Evolutionary conservation across 2,888 invertebrate genomes (phyloP).

Genomic region (Notodonta dromedarius): DNA sequence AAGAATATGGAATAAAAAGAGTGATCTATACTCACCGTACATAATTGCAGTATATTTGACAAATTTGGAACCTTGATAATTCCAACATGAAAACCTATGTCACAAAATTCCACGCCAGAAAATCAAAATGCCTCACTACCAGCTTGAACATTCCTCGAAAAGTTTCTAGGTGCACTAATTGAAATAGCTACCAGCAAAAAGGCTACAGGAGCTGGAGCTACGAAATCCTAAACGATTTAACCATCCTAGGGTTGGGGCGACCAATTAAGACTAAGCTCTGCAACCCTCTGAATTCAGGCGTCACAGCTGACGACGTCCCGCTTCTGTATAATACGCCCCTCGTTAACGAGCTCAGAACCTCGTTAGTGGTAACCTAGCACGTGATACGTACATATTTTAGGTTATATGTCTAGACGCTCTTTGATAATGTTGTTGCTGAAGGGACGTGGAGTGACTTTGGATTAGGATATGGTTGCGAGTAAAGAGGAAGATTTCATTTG

Average conservation of each 20-base stretch:
- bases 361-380: slow-evolving; percentile 43
- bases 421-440: slow-evolving; percentile 6
- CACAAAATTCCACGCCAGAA: neutral
- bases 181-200: slow-evolving; percentile 9
- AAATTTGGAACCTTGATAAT: neutral
- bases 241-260: slow-evolving; percentile 1
- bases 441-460: neutral
- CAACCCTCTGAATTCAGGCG: slow-evolving; percentile 34
- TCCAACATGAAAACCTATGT: neutral
- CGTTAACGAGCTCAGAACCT: slow-evolving; percentile 47
- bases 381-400: slow-evolving; percentile 24
- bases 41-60: neutral
- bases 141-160: neutral
- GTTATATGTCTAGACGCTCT: slow-evolving; percentile 9
- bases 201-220: slow-evolving; percentile 8
- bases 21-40: no score
- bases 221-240: no score
- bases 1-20: no score
- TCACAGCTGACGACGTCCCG: slow-evolving; percentile 36
- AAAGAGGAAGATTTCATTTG: no score
- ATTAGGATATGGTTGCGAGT: neutral
- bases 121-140: neutral
- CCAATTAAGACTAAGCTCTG: slow-evolving; percentile 42
- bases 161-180: slow-evolving; percentile 4
- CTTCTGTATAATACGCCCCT: slow-evolving; percentile 29